These are phyloP conservation scores for Hoplodrina ambigua DNA, from an alignment of 2,888 invertebrate genomes.

Conservation along the genomic window DNA sequence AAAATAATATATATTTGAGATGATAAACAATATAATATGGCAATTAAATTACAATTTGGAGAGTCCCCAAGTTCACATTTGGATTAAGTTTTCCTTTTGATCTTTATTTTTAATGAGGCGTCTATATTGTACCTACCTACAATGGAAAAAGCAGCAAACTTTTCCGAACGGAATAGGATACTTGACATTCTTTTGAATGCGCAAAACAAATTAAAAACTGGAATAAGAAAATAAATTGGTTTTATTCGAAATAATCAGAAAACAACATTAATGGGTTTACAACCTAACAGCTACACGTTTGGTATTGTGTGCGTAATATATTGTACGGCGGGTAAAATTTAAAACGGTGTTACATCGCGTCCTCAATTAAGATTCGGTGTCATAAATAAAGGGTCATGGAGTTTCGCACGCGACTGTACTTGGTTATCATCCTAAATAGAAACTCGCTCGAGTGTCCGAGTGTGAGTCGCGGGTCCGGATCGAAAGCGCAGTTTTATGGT, in stretches of 20 bases:
- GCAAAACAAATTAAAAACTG: conserved; percentile 46
- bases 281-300: conserved; percentile 1
- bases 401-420: conserved; percentile 73
- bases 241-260: conserved; percentile 8
- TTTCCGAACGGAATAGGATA: conserved; percentile 25
- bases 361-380: conserved; percentile 53
- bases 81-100: conserved; percentile 37
- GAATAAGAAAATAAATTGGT: conserved; percentile 39
- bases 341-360: conserved; percentile 30
- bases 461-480: conserved; percentile 78
- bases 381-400: conserved; percentile 63
- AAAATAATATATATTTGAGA: conserved; percentile 14
- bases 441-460: conserved; percentile 72
- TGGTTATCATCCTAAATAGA: conserved; percentile 80
- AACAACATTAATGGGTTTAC: conserved; percentile 28
- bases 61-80: conserved; percentile 21
- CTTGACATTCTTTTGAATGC: conserved; percentile 37
- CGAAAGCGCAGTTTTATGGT: conserved; percentile 85
- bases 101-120: conserved; percentile 52
- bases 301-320: conserved; percentile 1
- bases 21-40: conserved; percentile 34
- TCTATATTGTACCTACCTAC: conserved; percentile 17
- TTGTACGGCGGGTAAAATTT: conserved; percentile 9
- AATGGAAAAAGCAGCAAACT: conserved; percentile 40
- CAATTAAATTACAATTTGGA: conserved; percentile 38